These are phyloP conservation scores for Rachycentron canadum DNA, from an alignment of 2,797 vertebrate species.

Conservation along the genomic window DNA sequence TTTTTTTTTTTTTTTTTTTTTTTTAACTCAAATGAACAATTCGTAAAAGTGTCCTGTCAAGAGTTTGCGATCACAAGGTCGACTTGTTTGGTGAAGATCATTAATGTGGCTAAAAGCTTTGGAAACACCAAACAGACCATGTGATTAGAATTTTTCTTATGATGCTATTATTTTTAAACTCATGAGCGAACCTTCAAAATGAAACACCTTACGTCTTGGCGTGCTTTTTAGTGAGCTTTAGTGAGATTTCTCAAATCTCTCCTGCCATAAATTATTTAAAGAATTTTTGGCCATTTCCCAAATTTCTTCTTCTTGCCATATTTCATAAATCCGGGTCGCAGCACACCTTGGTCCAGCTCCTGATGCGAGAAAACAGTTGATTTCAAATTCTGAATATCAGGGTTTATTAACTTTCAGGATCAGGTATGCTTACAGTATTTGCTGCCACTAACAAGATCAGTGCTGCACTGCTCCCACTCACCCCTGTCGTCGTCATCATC, in stretches of 20 bases:
- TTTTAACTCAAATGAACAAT: neutral
- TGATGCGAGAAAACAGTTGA: neutral
- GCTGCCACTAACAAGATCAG: constrained; percentile 66
- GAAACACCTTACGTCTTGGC: no score
- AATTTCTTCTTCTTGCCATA: neutral
- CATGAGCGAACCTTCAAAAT: neutral
- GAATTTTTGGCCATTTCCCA: neutral
- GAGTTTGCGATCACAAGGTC: neutral
- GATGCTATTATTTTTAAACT: neutral
- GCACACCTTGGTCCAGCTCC: constrained; percentile 7
- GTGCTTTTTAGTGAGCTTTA: neutral
- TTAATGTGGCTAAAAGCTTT: neutral
- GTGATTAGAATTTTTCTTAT: neutral
- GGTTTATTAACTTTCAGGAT: constrained; percentile 12
- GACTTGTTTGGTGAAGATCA: neutral
- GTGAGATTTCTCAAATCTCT: no score
- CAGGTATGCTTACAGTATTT: constrained; percentile 26
- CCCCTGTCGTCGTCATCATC: constrained; percentile 15
- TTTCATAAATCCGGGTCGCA: neutral
- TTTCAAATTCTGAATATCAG: neutral
- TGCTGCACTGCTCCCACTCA: constrained; percentile 43
- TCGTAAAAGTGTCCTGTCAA: neutral
- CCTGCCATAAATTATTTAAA: neutral
- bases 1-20: neutral
- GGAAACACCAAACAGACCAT: neutral